A percentile compares a stretch with the other conserved stretches of the same genome.
Evolutionary conservation across 2,888 invertebrate species (phyloP).

Genomic region (Drosophila acutilabella): DNA sequence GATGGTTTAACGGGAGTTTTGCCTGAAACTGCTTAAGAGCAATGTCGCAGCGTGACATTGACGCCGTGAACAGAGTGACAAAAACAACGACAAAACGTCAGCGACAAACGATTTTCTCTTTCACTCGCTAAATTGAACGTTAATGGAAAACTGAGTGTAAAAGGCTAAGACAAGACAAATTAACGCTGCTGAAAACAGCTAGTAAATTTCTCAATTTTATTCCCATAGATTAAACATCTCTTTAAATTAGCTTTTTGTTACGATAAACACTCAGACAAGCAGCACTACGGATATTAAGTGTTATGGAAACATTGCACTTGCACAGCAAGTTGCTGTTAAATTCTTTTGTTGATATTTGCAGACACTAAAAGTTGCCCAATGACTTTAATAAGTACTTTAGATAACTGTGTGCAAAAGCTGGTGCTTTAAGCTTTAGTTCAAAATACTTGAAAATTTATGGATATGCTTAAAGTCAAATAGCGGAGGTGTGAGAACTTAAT

Average conservation of each 20-base stretch:
- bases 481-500: background rate
- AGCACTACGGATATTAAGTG: background rate
- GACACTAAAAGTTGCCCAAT: background rate
- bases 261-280: conserved; percentile 24
- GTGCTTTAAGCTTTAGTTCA: background rate
- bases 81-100: conserved; percentile 25
- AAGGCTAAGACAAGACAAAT: conserved; percentile 29
- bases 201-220: conserved; percentile 45
- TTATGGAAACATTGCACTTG: conserved; percentile 29
- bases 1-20: conserved; percentile 27
- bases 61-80: conserved; percentile 49
- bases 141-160: conserved; percentile 43
- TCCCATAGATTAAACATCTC: conserved; percentile 25
- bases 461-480: background rate
- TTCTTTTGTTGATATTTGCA: conserved; percentile 39
- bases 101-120: conserved; percentile 51
- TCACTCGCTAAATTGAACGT: conserved; percentile 46
- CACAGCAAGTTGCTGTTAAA: conserved; percentile 20
- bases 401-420: background rate
- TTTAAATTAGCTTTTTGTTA: conserved; percentile 35
- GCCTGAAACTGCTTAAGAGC: conserved; percentile 37
- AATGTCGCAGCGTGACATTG: conserved; percentile 46
- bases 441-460: background rate
- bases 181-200: conserved; percentile 30
- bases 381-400: background rate